Conservation (phyloP, 1,140 invertebrate genomes). For the Drosophila nannoptera region DNA sequence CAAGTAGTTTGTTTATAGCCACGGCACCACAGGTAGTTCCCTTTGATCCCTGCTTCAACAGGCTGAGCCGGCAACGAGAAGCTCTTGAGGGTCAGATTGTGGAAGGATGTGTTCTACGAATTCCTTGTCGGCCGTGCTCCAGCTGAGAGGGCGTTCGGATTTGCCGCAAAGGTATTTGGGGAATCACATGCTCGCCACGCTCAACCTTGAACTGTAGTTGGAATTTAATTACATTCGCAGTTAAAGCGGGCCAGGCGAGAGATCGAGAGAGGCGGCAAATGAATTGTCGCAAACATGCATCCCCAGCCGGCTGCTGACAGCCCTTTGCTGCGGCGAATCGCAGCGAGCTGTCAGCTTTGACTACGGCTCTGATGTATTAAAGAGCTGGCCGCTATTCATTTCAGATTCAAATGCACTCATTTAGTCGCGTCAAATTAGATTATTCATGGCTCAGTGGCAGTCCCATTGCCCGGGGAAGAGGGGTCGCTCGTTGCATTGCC, state of each 20-base stretch:
- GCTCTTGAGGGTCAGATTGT: no score
- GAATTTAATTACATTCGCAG: conserved; percentile 1
- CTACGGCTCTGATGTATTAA: conserved; percentile 4
- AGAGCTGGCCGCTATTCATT: background rate
- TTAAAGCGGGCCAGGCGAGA: background rate
- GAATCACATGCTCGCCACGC: no score
- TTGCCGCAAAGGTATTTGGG: no score
- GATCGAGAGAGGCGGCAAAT: background rate
- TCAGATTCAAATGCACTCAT: conserved; percentile 6
- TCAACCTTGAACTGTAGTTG: background rate
- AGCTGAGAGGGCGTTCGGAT: no score
- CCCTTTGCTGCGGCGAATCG: conserved; percentile 18
- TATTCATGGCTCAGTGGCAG: conserved; percentile 12
- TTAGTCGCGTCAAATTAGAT: conserved; percentile 6
- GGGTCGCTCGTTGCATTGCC: no score
- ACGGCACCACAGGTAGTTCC: no score
- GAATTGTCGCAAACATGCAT: background rate
- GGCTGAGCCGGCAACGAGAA: no score
- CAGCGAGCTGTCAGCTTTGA: conserved; percentile 8
- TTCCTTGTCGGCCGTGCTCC: no score
- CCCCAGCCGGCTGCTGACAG: conserved; percentile 4
- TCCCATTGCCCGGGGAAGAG: conserved; percentile 6
- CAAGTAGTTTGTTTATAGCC: no score
- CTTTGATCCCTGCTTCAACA: no score
- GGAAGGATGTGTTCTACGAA: no score